A percentile compares a stretch with the other conserved stretches of the same genome.
phyloP scores from a whole-genome alignment of 2,113 vertebrate genomes.

The Telmatochromis brachygnathus region DNA sequence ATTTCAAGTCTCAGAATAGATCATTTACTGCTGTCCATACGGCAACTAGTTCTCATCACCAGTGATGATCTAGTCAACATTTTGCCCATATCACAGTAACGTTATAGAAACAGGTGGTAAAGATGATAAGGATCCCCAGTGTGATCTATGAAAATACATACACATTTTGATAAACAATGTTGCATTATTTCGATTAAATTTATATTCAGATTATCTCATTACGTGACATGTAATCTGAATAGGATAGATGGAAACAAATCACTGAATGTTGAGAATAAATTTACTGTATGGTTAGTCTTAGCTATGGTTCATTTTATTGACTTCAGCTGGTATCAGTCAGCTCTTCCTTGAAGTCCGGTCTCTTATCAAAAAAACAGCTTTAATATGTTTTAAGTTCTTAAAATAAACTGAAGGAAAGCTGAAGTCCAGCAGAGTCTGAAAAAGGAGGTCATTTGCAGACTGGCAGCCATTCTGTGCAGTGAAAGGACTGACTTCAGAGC shows the following conservation, averaged over 20 bases:
- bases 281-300: neutral
- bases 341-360: neutral
- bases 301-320: neutral
- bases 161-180: neutral
- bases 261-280: neutral
- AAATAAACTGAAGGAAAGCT: neutral
- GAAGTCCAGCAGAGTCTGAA: neutral
- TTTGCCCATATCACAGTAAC: neutral
- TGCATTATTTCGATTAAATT: neutral
- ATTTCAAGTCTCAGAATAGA: neutral
- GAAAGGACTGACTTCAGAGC: neutral
- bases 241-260: neutral
- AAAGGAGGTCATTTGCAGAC: constrained; percentile 34
- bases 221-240: neutral
- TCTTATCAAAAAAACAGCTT: neutral
- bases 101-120: neutral
- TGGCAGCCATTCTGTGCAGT: neutral
- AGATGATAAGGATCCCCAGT: neutral
- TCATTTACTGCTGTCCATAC: neutral
- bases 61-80: neutral
- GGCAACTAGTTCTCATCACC: neutral
- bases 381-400: neutral
- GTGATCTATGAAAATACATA: neutral
- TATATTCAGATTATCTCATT: neutral
- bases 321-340: neutral